Evolutionary conservation across 2,888 invertebrate genomes (phyloP), one percentile per base, ranked within the genome.

Genomic region (Sialis fuliginosa): DNA sequence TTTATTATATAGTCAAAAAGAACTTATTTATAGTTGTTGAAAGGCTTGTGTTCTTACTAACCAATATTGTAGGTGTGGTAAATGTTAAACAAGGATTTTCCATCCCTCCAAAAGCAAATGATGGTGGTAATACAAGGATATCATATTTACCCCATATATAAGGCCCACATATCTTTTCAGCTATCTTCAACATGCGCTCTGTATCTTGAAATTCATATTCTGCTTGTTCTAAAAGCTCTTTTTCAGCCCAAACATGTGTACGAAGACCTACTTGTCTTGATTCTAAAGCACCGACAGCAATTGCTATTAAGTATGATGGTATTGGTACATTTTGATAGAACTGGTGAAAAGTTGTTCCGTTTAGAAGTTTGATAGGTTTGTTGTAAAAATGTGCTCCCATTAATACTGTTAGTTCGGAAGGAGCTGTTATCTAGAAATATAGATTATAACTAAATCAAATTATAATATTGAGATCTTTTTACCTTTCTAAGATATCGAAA

Each of bases 51-150:
- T 10, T 41, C 35, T 22, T 34, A 60, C 70, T 71, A 62, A 84
- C 85, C 68, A 96, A 65, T 44, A 93, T 60, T 0, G 95, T 93
- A 4, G 95, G 95, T 0, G 95, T 93, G 4, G 92, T 83, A 65
- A 96, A 96, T 0, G 93, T 95, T 44, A 96, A 66, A 61, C 93
- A 93, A 0, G 95, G 95, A 69, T 96, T 95, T 66, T 96, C 95
- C 95, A 96, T 96, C 12, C 95, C 95, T 1, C 95, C 95, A 61
- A 79, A 93, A 0, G 95, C 91, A 69, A 95, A 96, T 52, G 85
- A 84, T 1, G 93, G 90, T 0, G 95, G 95, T 58, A 96, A 71
- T 37, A 95, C 86, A 35, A 96, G 67, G 48, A 87, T 60, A 65
- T 95, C 93, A 63, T 95, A 96, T 53, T 79, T 75, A 6, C 81